Evolutionary conservation across 2,113 vertebrate genomes (phyloP).

Genomic region (Monopterus albus): DNA sequence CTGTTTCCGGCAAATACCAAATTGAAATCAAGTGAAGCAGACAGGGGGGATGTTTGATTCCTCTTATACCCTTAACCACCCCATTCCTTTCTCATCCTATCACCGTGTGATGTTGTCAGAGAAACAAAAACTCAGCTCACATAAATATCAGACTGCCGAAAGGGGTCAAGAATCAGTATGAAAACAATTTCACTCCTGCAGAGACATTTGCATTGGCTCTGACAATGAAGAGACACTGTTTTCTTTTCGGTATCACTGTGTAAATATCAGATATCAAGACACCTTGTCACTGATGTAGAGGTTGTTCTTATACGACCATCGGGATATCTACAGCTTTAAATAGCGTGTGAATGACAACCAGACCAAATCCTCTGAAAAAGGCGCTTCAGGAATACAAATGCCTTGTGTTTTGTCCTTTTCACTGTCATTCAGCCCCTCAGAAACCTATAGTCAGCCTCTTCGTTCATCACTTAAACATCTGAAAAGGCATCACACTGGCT

Average conservation of each 20-base stretch:
- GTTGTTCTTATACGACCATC: not conserved
- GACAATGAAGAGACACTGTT: conserved; percentile 2
- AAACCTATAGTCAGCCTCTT: conserved; percentile 8
- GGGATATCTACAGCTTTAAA: not conserved
- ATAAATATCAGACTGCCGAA: conserved; percentile 8
- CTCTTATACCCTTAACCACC: conserved; percentile 26
- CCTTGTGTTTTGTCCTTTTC: not conserved
- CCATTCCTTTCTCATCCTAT: conserved; percentile 42
- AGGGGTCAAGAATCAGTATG: conserved; percentile 20
- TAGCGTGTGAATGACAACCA: not conserved
- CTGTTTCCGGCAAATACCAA: conserved; percentile 51
- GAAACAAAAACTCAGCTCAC: conserved; percentile 36
- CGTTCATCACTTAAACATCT: conserved; percentile 14
- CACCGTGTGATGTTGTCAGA: conserved; percentile 40
- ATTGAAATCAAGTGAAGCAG: conserved; percentile 63
- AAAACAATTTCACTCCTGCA: conserved; percentile 11
- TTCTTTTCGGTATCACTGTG: conserved; percentile 4
- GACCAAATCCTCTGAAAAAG: not conserved
- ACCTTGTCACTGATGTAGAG: not conserved
- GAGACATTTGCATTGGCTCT: conserved; percentile 12
- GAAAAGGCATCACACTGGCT: too few species aligned
- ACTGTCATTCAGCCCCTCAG: not conserved
- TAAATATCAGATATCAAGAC: too few species aligned
- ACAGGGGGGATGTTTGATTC: conserved; percentile 31
- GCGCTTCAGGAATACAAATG: not conserved